A percentile compares a stretch with the other conserved stretches of the same genome.
Conservation (phyloP, 2,113 vertebrate species). For the Triplophysa siluroides region DNA sequence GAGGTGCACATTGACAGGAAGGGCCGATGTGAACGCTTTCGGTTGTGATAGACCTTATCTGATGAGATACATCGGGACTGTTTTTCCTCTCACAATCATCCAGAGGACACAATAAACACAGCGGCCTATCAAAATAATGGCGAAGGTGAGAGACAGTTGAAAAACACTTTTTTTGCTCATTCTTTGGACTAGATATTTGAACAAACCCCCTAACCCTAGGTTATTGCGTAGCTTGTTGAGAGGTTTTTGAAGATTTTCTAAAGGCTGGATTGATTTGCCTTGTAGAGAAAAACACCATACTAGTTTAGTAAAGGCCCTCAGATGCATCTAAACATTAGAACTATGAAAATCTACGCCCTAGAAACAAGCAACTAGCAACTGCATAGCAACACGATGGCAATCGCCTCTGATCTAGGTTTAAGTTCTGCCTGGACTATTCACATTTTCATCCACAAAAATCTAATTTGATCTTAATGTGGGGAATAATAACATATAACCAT, state of each 20-base stretch:
- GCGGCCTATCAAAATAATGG: neutral
- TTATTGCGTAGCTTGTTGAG: no score
- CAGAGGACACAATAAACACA: conserved; percentile 26
- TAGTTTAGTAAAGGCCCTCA: no score
- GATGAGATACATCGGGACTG: conserved; percentile 34
- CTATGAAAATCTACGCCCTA: no score
- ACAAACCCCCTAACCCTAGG: no score
- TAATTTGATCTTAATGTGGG: neutral
- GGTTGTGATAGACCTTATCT: conserved; percentile 43
- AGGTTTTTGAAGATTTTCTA: no score
- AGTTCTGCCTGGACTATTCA: no score
- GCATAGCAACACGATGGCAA: neutral
- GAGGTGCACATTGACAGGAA: conserved; percentile 37
- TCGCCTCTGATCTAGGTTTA: neutral
- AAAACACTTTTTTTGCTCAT: neutral
- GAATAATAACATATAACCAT: neutral
- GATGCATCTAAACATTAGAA: no score
- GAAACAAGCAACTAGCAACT: neutral
- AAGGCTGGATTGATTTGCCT: no score
- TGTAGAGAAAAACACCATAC: neutral
- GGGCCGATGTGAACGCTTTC: conserved; percentile 22
- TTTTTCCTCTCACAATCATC: conserved; percentile 15
- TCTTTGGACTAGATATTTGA: no score
- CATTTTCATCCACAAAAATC: neutral
- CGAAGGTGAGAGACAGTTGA: neutral